phyloP scores from a whole-genome alignment of 2,888 invertebrate genomes.

The Cremastobaeus sp. region DNA sequence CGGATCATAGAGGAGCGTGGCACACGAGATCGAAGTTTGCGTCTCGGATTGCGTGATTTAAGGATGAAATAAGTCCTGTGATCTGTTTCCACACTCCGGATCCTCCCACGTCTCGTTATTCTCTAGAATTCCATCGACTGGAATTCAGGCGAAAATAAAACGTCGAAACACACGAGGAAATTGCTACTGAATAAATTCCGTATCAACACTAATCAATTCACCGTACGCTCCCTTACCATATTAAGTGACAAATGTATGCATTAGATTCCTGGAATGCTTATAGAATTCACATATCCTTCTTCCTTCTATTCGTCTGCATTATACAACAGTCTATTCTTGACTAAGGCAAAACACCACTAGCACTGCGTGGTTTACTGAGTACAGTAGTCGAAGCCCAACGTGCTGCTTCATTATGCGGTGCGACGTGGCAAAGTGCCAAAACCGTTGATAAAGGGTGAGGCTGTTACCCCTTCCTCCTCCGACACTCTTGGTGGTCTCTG shows the following conservation, averaged over 20 bases:
- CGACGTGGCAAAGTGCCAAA: slow-evolving; percentile 75
- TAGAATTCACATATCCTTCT: slow-evolving; percentile 51
- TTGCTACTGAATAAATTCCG: background rate
- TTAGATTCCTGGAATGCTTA: slow-evolving; percentile 21
- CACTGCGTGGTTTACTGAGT: slow-evolving; percentile 63
- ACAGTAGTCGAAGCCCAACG: slow-evolving; percentile 71
- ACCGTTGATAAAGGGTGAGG: slow-evolving; percentile 71
- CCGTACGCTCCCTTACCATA: slow-evolving; percentile 13
- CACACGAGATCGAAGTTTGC: slow-evolving; percentile 33
- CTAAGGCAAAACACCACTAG: slow-evolving; percentile 71
- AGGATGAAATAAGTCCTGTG: slow-evolving; percentile 45
- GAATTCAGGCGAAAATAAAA: slow-evolving; percentile 14
- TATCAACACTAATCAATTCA: slow-evolving; percentile 13
- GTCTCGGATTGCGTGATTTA: slow-evolving; percentile 43
- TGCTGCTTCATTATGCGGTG: slow-evolving; percentile 76
- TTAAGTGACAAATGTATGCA: slow-evolving; percentile 16
- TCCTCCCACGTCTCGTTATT: slow-evolving; percentile 20
- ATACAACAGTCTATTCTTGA: slow-evolving; percentile 69
- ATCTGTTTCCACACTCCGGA: slow-evolving; percentile 39
- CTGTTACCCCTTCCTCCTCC: slow-evolving; percentile 54
- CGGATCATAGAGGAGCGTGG: slow-evolving; percentile 26
- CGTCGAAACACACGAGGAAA: background rate
- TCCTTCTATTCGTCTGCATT: slow-evolving; percentile 57
- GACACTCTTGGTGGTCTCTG: slow-evolving; percentile 46
- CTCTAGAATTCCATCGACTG: slow-evolving; percentile 17